Evolutionary conservation across 1,140 invertebrate species (phyloP), one percentile per base, ranked within the genome.

Genomic region (Drosophila sulfurigaster): DNA sequence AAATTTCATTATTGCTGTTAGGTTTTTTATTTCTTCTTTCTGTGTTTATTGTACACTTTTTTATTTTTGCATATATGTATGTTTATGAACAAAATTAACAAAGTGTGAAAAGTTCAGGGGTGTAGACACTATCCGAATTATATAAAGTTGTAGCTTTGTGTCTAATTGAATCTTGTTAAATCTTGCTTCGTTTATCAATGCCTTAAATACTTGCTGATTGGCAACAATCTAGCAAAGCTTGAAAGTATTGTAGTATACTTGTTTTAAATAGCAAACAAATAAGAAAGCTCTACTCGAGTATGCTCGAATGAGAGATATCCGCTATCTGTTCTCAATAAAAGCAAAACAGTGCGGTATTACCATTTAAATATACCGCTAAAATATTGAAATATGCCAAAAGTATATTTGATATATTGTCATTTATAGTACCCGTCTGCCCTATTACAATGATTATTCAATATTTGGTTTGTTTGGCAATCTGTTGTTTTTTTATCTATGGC

Each of bases 71-170:
- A 75, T 76, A 20, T 70, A 25, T 25, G 20, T 25, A 25, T 25
- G 67, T 78, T 80, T 69, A 49, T 69, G 59, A 49, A 60, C 46
- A 79, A 81, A 79, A 87, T 80, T 82, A 87, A 62, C 83, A 87
- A 82, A 79, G 82, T 87, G 82, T 75, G 82, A 87, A 83, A 82
- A 88, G 83, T 88, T 87, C 80, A 82, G 66, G 66, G 48, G 67
- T 67, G 70, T 78, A 45, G 43, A 46, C 25, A 25, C 28, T 6
- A 25, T 15, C 16, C 15, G 60, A 41, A 69, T 51, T 43, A 63
- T 8, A n/a, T 15, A 38, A 38, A 1, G 32, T 51, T 54, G 62
- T 32, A 20, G 15, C 13, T 60, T 45, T 41, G 63, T 38, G 48
- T 43, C 54, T 74, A 79, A 83, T 75, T 54, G 16, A 32, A 75